Evolutionary conservation across 2,797 vertebrate genomes (phyloP), one percentile per base, ranked within the genome.

Genomic region (Chlorospingus semifuscus): DNA sequence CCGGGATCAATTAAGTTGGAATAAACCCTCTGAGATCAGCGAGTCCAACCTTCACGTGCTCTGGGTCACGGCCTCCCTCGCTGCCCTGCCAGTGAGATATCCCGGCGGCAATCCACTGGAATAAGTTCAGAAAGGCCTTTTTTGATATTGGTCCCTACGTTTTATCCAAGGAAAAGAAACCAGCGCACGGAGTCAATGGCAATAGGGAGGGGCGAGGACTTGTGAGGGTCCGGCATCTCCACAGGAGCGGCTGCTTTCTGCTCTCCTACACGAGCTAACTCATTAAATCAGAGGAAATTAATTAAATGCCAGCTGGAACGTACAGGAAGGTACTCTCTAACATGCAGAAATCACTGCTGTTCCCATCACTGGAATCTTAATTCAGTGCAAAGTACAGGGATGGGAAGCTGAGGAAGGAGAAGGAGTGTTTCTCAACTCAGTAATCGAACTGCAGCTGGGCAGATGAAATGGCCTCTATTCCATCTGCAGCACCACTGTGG

Each of bases 1-100:
- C 2, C 16, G 3, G 22, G 1, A 6, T 27, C 26, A 0, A 0
- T 10, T 5, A 2, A 15, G 1, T 4, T 15, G 32, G 22, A 23
- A 7, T 42, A 19, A 22, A 21, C 8, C 3, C 7, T n/a, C 9
- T 6, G 26, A 11, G 30, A 9, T 11, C 41, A 8, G 10, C 6
- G 19, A 24, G 27, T 17, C 10, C 17, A 3, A 0, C 21, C 23
- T 14, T 6, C 30, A 2, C 17, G 17, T 16, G 7, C 21, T 49
- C 21, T 11, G 37, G 10, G 6, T 19, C 29, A 8, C 4, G 5
- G 36, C 16, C 26, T 37, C 17, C 24, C 3, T 32, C 0, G 0
- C 21, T 7, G 15, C 27, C 13, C 34, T 1, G 1, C 42, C 13
- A 1, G 24, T 19, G 66, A 42, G 55, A 14, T 6, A 27, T 2